These are phyloP conservation scores for Trichosurus vulpecula DNA, from an alignment of 2,797 vertebrate genomes.

Conservation along the genomic window DNA sequence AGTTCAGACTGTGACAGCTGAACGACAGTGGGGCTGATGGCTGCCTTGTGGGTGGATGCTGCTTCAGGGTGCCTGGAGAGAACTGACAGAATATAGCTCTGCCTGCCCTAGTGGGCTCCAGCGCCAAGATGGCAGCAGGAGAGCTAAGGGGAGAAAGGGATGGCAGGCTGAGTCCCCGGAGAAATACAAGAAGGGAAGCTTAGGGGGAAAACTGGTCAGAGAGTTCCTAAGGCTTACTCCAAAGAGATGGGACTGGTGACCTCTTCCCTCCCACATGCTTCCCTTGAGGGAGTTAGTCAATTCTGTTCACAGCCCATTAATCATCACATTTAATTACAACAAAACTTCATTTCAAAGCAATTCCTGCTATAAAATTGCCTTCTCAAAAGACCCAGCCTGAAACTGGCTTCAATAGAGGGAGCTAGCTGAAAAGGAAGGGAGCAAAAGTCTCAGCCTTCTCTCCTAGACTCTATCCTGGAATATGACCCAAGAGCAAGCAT, in stretches of 20 bases:
- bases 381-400: slow-evolving; percentile 16
- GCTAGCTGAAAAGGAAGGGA: background rate
- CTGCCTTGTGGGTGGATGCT: background rate
- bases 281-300: background rate
- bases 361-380: background rate
- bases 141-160: background rate
- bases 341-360: background rate
- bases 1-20: background rate
- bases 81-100: background rate
- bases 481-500: background rate
- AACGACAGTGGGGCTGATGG: background rate
- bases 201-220: background rate
- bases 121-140: background rate
- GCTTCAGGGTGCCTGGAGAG: background rate
- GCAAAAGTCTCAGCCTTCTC: background rate
- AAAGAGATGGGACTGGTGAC: background rate
- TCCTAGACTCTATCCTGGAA: background rate
- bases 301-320: background rate
- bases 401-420: background rate
- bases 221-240: background rate
- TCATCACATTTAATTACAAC: background rate
- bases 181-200: background rate
- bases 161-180: background rate
- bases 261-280: fast-evolving
- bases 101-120: background rate